Evolutionary conservation across 2,888 invertebrate genomes (phyloP).

Genomic region (Amblyteles armatorius): DNA sequence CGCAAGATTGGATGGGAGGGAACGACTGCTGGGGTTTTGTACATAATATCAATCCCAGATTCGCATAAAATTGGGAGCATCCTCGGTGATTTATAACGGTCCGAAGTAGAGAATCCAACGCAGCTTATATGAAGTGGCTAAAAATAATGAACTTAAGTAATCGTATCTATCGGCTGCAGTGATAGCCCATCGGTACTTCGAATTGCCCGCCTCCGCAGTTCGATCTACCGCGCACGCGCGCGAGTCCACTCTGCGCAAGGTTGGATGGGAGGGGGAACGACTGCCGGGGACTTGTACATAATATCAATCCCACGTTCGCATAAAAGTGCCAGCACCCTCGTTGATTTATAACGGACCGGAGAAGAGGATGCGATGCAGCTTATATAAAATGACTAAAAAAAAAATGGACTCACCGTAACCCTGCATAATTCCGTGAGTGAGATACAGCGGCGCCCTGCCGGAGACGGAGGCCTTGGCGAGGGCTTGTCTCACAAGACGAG

Average conservation of each 20-base stretch:
- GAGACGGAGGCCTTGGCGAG: constrained; percentile 90
- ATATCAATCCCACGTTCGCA: not conserved
- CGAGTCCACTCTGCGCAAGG: not conserved
- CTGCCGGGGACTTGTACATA: not conserved
- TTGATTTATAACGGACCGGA: not conserved
- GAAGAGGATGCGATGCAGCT: not conserved
- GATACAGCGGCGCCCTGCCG: constrained; percentile 92
- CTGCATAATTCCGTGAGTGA: constrained; percentile 95
- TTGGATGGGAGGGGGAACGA: not conserved
- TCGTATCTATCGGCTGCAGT: not conserved
- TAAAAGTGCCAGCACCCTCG: not conserved
- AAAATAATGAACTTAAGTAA: not conserved
- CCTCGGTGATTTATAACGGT: not conserved
- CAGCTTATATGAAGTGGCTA: not conserved
- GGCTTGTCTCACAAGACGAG: constrained; percentile 89
- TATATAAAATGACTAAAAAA: not conserved
- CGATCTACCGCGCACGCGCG: not conserved
- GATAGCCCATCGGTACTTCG: not conserved
- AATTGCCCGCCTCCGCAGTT: not conserved
- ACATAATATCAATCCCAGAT: not conserved
- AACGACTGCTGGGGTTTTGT: not conserved
- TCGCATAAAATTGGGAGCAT: not conserved
- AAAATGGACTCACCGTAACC: constrained; percentile 90
- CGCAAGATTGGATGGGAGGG: not conserved
- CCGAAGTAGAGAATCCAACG: not conserved